Percentiles rank a stretch among this genome's conserved stretches.
Conservation (phyloP, 2,888 invertebrate species). For the Heliconius cydno region DNA sequence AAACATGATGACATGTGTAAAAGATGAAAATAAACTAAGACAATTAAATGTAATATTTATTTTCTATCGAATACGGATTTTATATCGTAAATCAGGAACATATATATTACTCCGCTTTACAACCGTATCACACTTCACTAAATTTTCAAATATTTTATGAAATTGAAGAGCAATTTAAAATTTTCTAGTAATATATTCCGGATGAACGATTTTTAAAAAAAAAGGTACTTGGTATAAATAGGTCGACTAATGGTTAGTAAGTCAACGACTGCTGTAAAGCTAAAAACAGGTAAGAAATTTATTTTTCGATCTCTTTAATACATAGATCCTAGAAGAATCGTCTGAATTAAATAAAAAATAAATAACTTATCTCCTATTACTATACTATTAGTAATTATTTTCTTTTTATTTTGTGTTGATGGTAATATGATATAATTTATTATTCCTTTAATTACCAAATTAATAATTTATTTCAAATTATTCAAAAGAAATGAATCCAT, state of each 20-base stretch:
- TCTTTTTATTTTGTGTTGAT: neutral
- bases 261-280: neutral
- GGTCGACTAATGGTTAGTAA: neutral
- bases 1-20: too few relatives aligned
- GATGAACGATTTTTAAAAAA: neutral
- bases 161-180: neutral
- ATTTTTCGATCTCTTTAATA: neutral
- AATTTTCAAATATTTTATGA: neutral
- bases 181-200: neutral
- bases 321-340: conserved; percentile 9
- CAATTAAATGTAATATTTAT: too few relatives aligned
- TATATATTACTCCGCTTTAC: too few relatives aligned
- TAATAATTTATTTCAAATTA: neutral
- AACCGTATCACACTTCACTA: too few relatives aligned
- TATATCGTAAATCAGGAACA: too few relatives aligned
- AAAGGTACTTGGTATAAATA: neutral
- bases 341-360: neutral
- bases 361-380: neutral
- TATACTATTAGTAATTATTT: neutral
- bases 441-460: neutral
- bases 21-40: too few relatives aligned
- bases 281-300: neutral
- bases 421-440: neutral
- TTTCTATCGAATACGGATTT: too few relatives aligned
- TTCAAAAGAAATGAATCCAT: conserved; percentile 5